A percentile compares a stretch with the other conserved stretches of the same genome.
Conservation (phyloP, 53 echinoderm and acorn worm genomes). For the Glandiceps talaboti region DNA sequence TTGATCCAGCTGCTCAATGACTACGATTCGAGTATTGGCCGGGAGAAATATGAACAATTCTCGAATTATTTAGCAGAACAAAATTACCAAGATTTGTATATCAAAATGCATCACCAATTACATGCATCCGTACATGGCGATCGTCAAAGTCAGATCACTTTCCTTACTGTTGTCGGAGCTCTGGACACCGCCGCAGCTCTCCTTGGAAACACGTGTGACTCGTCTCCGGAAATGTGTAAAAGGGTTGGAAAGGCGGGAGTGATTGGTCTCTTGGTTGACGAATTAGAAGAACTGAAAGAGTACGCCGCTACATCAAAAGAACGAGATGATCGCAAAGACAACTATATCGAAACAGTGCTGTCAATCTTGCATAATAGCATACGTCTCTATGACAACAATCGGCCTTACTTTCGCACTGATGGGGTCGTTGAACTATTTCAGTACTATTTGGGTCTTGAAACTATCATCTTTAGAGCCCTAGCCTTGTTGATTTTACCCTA, state of each 20-base stretch:
- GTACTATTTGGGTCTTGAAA: not conserved
- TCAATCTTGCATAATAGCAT: not conserved
- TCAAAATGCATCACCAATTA: not conserved
- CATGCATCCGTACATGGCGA: not conserved
- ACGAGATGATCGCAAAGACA: not conserved
- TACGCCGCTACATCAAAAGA: not conserved
- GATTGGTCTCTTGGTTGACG: not conserved
- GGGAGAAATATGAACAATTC: not conserved
- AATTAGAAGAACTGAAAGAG: not conserved
- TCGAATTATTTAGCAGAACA: not conserved
- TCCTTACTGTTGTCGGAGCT: not conserved
- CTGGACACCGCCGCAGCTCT: not conserved
- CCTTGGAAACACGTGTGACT: not conserved
- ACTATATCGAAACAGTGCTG: not conserved
- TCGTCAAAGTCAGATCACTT: not conserved
- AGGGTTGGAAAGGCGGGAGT: not conserved
- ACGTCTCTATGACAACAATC: not conserved
- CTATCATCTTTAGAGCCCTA: not conserved
- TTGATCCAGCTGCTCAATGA: not conserved
- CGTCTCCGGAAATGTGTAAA: not conserved
- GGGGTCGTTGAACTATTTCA: not conserved
- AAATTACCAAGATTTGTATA: not conserved
- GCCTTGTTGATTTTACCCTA: constrained; percentile 39
- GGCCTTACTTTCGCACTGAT: not conserved
- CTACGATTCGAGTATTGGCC: not conserved